Percentiles rank a stretch among this genome's conserved stretches.
These are phyloP conservation scores for Thamnophis elegans DNA, from an alignment of 2,797 vertebrate species.

Conservation along the genomic window DNA sequence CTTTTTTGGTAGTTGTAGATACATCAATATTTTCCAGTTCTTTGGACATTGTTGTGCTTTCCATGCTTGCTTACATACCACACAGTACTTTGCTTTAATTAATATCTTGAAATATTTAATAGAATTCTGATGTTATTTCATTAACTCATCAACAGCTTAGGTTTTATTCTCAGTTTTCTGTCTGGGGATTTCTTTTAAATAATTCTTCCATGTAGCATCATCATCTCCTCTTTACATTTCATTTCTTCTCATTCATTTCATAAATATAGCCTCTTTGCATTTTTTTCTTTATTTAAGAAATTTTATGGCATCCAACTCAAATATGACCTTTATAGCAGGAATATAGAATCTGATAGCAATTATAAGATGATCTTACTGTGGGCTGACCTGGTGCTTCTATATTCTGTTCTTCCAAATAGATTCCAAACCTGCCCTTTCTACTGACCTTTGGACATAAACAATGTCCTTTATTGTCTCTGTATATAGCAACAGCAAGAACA, in stretches of 20 bases:
- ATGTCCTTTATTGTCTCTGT: not conserved
- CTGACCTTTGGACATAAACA: not conserved
- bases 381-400: not conserved
- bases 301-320: not conserved
- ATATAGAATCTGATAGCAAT: not conserved
- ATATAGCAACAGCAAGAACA: not conserved
- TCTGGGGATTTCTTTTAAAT: not conserved
- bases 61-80: not conserved
- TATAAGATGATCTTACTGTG: not conserved
- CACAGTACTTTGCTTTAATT: not conserved
- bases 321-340: not conserved
- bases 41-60: not conserved
- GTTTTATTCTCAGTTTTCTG: not conserved
- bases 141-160: not conserved
- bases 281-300: not conserved
- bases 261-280: not conserved
- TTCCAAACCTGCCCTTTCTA: not conserved
- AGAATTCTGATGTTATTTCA: not conserved
- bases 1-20: not conserved
- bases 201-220: not conserved
- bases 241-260: not conserved
- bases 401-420: not conserved
- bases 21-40: not conserved
- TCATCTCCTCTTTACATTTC: not conserved
- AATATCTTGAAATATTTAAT: not conserved